Percentiles rank a stretch among this genome's conserved stretches.
These are phyloP conservation scores for Potorous gilbertii DNA, from an alignment of 2,797 vertebrate species.

Conservation along the genomic window DNA sequence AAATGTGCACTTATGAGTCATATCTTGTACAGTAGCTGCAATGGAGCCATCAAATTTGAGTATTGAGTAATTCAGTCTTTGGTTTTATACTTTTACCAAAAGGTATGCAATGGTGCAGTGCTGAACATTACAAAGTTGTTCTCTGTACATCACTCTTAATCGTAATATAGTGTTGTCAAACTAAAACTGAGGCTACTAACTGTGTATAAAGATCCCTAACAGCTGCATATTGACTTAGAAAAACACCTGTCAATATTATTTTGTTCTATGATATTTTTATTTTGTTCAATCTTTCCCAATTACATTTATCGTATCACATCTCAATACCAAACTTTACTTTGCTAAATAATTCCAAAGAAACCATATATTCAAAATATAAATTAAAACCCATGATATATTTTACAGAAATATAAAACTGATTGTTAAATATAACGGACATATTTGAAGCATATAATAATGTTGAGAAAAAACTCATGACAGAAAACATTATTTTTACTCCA, in stretches of 20 bases:
- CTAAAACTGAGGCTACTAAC: not conserved
- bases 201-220: not conserved
- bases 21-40: constrained; percentile 64
- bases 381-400: not conserved
- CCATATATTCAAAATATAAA: not conserved
- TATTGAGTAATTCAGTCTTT: constrained; percentile 60
- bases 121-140: constrained; percentile 60
- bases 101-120: constrained; percentile 57
- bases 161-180: constrained; percentile 4
- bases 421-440: not conserved
- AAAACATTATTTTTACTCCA: not conserved
- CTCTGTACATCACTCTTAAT: constrained; percentile 57
- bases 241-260: not conserved
- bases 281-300: not conserved
- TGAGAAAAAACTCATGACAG: not conserved
- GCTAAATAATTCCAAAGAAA: not conserved
- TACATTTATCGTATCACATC: not conserved
- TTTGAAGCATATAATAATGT: not conserved
- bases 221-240: not conserved
- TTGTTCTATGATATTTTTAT: not conserved
- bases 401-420: not conserved
- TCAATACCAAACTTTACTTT: not conserved
- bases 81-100: constrained; percentile 55
- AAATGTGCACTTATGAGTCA: constrained; percentile 41
- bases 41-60: constrained; percentile 58